Evolutionary conservation across 2,113 vertebrate species (phyloP), one percentile per base, ranked within the genome.

Genomic region (Limanda limanda): DNA sequence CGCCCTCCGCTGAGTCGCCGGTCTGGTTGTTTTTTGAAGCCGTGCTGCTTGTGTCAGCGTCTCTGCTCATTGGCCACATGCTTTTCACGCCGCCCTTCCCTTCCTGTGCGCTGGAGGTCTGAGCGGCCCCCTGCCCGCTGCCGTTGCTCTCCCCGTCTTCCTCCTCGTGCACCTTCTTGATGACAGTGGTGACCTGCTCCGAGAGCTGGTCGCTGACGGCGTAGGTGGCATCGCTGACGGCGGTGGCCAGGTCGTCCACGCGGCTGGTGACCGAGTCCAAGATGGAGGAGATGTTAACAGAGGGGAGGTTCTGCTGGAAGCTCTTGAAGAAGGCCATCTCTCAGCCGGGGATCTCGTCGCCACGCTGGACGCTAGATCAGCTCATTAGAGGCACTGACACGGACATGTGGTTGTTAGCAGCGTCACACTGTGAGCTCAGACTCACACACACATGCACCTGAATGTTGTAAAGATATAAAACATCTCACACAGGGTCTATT

Each of bases 261-360:
- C 95, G 96, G 76, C 86, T 97, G 78, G 95, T 97, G 80, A 99
- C 93, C 0, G 96, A 92, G 88, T 96, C 95, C 54, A 98, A 87
- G 79, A 99, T 87, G 62, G 97, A 97, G 73, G 97, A 86, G 78
- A 93, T 93, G 89, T 91, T 97, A 91, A 99, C 88, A 0, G 97
- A 97, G 4, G 97, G 97, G 56, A 99, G 93, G 88, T 89, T 97
- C 85, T 95, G 95, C 57, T 97, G 96, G 78, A 99, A 95, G 87
- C 82, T 97, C 90, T 94, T 97, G 90, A 99, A 97, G 95, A 99
- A 98, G 0, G 97, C 95, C 98, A 99, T 99, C 68, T 72, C 74
- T 76, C 79, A 48, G 74, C 56, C 42, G 59, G 79, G 51, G 78
- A 31, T 62, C 68, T 63, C 9, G 69, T 78, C 71, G 14, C 24